Evolutionary conservation across 2,797 vertebrate genomes (phyloP).

Genomic region (Chiloscyllium punctatum): DNA sequence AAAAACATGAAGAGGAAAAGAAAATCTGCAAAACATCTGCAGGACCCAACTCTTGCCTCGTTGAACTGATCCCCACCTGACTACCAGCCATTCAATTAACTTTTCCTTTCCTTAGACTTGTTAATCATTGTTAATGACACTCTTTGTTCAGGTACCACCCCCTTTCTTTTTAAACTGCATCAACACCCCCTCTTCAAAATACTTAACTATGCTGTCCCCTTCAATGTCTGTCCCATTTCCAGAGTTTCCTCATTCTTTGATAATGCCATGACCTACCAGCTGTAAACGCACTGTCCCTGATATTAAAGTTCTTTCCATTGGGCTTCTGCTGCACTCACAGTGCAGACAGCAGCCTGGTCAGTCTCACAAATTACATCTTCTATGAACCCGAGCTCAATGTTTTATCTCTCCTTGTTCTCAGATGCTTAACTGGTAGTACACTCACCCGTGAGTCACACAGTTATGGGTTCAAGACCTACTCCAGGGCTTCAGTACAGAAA

Average conservation of each 20-base stretch:
- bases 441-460: not conserved
- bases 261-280: not conserved
- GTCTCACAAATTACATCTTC: not conserved
- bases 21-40: not conserved
- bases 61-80: not conserved
- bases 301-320: not conserved
- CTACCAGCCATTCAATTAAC: not conserved
- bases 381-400: not conserved
- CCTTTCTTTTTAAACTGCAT: not conserved
- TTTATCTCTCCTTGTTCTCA: not conserved
- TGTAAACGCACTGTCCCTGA: too few species aligned
- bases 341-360: not conserved
- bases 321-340: not conserved
- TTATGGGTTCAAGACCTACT: not conserved
- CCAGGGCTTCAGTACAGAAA: not conserved
- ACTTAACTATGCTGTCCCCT: not conserved
- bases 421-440: not conserved
- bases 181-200: not conserved
- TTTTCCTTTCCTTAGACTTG: not conserved
- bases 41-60: not conserved
- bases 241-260: not conserved
- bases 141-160: not conserved
- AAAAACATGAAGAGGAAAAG: not conserved
- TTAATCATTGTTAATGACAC: not conserved
- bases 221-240: not conserved